A percentile compares a stretch with the other conserved stretches of the same genome.
These are phyloP conservation scores for Molossus molossus DNA, from an alignment of 2,797 vertebrate genomes.

Conservation along the genomic window DNA sequence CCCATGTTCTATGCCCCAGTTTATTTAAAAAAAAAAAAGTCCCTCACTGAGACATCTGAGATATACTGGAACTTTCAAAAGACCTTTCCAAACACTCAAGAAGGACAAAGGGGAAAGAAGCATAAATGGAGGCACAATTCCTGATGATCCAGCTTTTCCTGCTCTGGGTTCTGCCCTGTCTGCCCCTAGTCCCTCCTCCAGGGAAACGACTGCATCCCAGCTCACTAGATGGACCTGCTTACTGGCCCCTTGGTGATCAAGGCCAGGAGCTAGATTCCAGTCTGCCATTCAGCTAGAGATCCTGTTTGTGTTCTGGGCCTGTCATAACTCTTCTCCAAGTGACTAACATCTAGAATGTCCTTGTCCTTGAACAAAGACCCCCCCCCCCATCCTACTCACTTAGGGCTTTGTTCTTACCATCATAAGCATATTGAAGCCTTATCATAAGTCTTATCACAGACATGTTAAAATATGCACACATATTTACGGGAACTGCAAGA, in stretches of 20 bases:
- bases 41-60: neutral
- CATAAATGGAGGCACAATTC: neutral
- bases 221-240: neutral
- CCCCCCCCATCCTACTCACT: neutral
- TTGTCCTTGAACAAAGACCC: neutral
- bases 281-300: neutral
- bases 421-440: neutral
- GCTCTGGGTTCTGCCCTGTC: neutral
- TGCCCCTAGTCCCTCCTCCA: neutral
- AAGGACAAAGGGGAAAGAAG: neutral
- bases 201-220: neutral
- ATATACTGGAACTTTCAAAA: constrained; percentile 6
- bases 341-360: neutral
- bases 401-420: neutral
- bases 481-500: neutral
- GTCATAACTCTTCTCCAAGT: constrained; percentile 6
- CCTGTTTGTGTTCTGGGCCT: neutral
- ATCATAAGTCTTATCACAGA: neutral
- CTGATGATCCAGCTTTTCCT: neutral
- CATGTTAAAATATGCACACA: neutral
- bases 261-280: neutral
- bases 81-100: neutral
- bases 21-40: neutral
- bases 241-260: neutral
- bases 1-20: neutral